These are phyloP conservation scores for Hyla sarda DNA, from an alignment of 2,113 vertebrate genomes.

Conservation along the genomic window DNA sequence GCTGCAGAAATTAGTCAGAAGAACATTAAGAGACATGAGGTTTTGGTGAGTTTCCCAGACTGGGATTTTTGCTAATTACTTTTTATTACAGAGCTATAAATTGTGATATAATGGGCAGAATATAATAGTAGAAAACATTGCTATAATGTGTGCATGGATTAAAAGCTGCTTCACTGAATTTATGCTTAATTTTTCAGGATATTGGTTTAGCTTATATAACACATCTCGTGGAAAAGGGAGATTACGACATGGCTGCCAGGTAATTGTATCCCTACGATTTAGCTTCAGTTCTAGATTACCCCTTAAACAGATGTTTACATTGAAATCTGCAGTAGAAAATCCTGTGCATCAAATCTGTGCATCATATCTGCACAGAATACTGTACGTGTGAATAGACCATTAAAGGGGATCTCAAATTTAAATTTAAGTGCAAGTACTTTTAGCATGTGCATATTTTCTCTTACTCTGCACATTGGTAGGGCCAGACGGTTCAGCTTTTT, in stretches of 20 bases:
- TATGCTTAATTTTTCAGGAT: constrained; percentile 73
- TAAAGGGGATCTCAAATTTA: too few species aligned
- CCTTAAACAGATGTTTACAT: too few species aligned
- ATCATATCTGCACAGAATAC: too few species aligned
- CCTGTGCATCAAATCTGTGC: too few species aligned
- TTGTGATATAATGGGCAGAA: neutral
- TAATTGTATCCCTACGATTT: constrained; percentile 60
- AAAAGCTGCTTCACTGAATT: neutral
- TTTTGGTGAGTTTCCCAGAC: constrained; percentile 78
- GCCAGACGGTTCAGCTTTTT: too few species aligned
- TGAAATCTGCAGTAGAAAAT: too few species aligned
- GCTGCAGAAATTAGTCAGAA: constrained; percentile 98
- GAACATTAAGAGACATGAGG: constrained; percentile 95
- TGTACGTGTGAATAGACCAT: too few species aligned
- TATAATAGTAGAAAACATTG: neutral
- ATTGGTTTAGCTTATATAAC: constrained; percentile 95
- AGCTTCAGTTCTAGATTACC: neutral
- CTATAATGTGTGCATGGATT: neutral
- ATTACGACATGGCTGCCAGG: constrained; percentile 91
- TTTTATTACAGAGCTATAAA: neutral
- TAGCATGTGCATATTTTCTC: too few species aligned
- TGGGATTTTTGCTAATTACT: constrained; percentile 8
- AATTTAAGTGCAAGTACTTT: too few species aligned
- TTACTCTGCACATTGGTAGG: too few species aligned
- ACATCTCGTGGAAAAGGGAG: constrained; percentile 89